phyloP scores from a whole-genome alignment of 1,140 invertebrate species.

The Venturia canescens region DNA sequence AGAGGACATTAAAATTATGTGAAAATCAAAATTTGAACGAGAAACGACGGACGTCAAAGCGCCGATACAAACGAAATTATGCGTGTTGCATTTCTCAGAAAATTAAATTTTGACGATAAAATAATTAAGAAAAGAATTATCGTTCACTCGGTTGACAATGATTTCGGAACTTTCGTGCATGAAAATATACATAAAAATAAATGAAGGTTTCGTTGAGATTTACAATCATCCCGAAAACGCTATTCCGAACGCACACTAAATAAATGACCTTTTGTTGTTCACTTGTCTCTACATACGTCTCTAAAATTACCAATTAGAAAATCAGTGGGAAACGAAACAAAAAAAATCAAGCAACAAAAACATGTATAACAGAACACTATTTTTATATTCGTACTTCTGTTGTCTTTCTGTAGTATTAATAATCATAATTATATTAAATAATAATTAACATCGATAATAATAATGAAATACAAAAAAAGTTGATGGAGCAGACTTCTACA shows the following conservation, averaged over 20 bases:
- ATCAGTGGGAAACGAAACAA: too few relatives aligned
- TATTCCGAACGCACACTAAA: neutral
- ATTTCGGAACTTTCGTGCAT: neutral
- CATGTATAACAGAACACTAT: too few relatives aligned
- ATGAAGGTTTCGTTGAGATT: neutral
- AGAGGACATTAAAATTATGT: neutral
- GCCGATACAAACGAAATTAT: neutral
- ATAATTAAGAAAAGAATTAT: neutral
- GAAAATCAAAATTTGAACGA: neutral
- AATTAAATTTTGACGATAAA: too few relatives aligned
- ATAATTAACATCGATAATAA: too few relatives aligned
- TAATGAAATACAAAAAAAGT: too few relatives aligned
- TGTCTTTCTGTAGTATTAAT: too few relatives aligned
- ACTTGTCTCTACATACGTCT: too few relatives aligned
- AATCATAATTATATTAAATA: too few relatives aligned
- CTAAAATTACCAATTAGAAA: too few relatives aligned
- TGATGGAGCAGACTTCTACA: too few relatives aligned
- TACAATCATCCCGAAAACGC: neutral
- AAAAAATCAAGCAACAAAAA: too few relatives aligned
- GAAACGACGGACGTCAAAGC: neutral
- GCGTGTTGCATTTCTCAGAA: neutral
- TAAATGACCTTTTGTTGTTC: neutral
- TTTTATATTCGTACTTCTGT: too few relatives aligned
- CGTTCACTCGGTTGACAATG: neutral
- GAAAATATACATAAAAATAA: neutral